A percentile compares a stretch with the other conserved stretches of the same genome.
phyloP scores from a whole-genome alignment of 2,113 vertebrate species.

The Dicrurus megarhynchus region DNA sequence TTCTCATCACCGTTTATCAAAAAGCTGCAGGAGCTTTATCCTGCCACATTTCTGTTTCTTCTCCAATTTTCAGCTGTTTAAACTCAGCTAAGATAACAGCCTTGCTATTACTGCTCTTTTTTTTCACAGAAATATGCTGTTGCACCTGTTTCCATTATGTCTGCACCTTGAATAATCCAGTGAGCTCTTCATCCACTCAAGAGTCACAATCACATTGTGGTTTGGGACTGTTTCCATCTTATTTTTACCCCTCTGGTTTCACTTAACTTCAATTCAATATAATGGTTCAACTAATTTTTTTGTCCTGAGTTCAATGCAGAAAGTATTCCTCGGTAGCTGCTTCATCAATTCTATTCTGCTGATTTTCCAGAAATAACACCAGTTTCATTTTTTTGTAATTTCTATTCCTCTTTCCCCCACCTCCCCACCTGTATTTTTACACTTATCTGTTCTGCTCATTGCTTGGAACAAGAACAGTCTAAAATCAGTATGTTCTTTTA shows the following conservation, averaged over 20 bases:
- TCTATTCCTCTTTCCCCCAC: neutral
- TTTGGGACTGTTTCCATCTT: neutral
- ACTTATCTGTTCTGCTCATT: neutral
- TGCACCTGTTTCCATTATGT: neutral
- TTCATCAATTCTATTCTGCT: neutral
- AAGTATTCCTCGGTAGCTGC: neutral
- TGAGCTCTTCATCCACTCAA: neutral
- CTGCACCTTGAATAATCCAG: neutral
- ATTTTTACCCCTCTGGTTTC: neutral
- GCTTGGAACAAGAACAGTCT: neutral
- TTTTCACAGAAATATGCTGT: neutral
- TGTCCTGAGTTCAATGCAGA: neutral
- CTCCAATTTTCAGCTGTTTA: neutral
- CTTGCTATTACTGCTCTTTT: neutral
- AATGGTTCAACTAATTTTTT: neutral
- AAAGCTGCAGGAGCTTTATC: neutral
- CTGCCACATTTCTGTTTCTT: neutral
- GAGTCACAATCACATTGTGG: neutral
- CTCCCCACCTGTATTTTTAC: constrained; percentile 3
- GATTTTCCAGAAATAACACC: neutral
- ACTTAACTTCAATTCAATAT: neutral
- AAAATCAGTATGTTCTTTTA: constrained; percentile 17
- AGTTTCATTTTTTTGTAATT: neutral
- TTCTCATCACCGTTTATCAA: neutral
- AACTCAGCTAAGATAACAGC: neutral